These are phyloP conservation scores for Corapipo altera DNA, from an alignment of 2,113 vertebrate species.

Conservation along the genomic window DNA sequence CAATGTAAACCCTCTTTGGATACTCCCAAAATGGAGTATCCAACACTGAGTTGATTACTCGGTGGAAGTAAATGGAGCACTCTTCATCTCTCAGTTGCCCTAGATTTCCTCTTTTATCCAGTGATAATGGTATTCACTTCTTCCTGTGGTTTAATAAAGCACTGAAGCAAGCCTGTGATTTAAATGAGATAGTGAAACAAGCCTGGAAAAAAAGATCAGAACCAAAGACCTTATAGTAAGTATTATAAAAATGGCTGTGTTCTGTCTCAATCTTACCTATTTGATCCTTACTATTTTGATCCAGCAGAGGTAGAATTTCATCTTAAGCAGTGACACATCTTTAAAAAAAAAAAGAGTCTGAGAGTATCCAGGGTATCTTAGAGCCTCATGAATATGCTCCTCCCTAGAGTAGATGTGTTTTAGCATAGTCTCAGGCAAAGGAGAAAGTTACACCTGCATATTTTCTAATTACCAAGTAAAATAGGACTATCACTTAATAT, in stretches of 20 bases:
- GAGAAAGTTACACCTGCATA: neutral
- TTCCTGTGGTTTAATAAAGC: neutral
- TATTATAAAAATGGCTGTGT: neutral
- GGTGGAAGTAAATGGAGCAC: fast-evolving
- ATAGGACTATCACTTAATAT: neutral
- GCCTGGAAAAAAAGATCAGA: neutral
- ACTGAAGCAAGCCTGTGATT: neutral
- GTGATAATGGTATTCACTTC: neutral
- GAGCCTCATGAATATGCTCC: neutral
- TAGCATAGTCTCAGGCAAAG: neutral
- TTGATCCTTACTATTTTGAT: neutral
- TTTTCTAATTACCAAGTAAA: neutral
- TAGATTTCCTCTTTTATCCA: neutral
- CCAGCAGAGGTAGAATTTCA: neutral
- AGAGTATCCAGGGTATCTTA: neutral
- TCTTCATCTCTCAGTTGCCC: neutral
- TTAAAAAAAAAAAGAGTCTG: neutral
- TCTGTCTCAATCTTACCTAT: neutral
- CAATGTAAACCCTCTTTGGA: neutral
- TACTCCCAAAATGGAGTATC: neutral
- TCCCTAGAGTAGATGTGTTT: neutral
- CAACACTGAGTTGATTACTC: neutral
- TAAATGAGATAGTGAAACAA: neutral
- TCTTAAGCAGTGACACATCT: neutral
- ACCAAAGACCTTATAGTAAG: neutral